Conservation (phyloP, 1,140 invertebrate species). For the Delia radicum region DNA sequence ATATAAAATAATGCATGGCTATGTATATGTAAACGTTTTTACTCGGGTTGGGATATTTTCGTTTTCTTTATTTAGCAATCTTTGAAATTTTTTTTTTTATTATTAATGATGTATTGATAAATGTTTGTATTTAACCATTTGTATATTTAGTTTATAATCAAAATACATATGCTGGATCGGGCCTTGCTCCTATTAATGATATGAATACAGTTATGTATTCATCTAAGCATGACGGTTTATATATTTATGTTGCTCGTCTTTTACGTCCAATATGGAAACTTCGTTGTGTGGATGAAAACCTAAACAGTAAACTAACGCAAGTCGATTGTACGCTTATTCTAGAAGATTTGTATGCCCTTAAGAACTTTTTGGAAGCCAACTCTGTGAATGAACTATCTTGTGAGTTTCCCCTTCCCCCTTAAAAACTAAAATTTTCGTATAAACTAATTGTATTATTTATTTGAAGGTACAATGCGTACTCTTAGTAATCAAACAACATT, state of each 20-base stretch:
- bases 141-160: constrained; percentile 16
- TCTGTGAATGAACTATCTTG: constrained; percentile 49
- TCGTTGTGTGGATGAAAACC: constrained; percentile 62
- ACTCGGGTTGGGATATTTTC: too few species aligned
- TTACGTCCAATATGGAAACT: constrained; percentile 79
- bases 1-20: too few species aligned
- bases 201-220: constrained; percentile 42
- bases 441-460: neutral
- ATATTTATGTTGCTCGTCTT: constrained; percentile 85
- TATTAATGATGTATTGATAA: too few species aligned
- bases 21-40: too few species aligned
- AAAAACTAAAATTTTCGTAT: neutral
- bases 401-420: constrained; percentile 17
- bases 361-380: constrained; percentile 56
- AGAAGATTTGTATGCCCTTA: constrained; percentile 57
- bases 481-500: constrained; percentile 42
- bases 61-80: too few species aligned
- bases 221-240: constrained; percentile 90
- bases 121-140: too few species aligned
- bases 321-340: constrained; percentile 58
- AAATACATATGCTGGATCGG: constrained; percentile 3
- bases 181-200: constrained; percentile 38
- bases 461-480: neutral
- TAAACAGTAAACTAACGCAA: constrained; percentile 57
- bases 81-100: too few species aligned